Percentiles rank a stretch among this genome's conserved stretches.
Conservation (phyloP, 2,113 vertebrate species). For the Fukomys damarensis region DNA sequence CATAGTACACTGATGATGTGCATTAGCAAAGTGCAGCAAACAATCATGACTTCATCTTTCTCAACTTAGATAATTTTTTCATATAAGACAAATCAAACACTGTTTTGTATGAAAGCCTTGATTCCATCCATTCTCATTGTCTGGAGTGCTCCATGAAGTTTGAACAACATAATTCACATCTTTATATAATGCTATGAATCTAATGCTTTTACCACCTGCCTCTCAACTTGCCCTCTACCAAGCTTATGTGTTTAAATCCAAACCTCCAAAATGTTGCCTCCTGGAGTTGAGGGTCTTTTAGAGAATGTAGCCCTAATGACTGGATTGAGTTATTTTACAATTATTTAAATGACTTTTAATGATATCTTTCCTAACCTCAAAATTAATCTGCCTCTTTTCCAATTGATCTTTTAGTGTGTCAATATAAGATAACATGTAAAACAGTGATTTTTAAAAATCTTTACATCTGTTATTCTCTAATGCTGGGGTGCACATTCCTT, state of each 20-base stretch:
- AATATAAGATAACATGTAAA: not conserved
- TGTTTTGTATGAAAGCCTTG: not conserved
- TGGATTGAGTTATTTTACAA: not conserved
- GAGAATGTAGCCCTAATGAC: no score
- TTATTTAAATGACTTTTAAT: not conserved
- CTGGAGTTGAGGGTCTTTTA: not conserved
- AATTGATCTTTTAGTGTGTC: not conserved
- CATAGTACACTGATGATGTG: not conserved
- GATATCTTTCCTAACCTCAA: not conserved
- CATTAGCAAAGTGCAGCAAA: not conserved
- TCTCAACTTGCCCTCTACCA: not conserved
- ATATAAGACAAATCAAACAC: not conserved
- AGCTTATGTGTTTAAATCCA: not conserved
- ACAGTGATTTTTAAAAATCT: not conserved
- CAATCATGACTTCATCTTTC: not conserved
- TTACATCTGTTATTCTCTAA: not conserved
- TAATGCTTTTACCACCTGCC: not conserved
- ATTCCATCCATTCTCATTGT: not conserved
- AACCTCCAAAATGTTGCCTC: no score
- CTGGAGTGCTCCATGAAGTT: not conserved
- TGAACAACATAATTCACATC: not conserved
- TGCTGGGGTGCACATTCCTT: not conserved
- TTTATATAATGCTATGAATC: not conserved
- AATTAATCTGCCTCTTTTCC: not conserved
- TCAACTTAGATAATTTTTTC: not conserved